Conservation (phyloP, 2,113 vertebrate genomes). For the Dunckerocampus dactyliophorus region DNA sequence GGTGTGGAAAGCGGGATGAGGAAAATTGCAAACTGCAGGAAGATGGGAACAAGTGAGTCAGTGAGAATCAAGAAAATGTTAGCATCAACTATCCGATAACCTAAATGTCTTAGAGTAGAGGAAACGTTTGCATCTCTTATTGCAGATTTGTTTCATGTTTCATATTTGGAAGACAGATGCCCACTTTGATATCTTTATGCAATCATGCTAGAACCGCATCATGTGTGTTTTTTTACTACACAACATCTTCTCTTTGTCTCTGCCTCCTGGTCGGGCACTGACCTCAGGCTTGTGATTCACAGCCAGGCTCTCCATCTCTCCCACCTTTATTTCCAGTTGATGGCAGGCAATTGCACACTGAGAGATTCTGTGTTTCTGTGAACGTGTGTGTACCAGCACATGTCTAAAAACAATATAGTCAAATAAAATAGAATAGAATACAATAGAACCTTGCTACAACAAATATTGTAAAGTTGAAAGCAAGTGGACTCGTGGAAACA, state of each 20-base stretch:
- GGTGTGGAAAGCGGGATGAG: conserved; percentile 39
- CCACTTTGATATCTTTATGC: neutral
- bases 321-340: conserved; percentile 34
- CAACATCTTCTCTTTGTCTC: conserved; percentile 15
- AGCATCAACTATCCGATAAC: too few species aligned
- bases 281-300: conserved; percentile 62
- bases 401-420: neutral
- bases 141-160: too few species aligned
- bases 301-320: conserved; percentile 45
- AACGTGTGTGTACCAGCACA: neutral
- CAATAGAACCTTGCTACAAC: too few species aligned
- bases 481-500: too few species aligned
- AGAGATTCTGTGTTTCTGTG: conserved; percentile 21
- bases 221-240: too few species aligned
- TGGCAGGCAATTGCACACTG: too few species aligned
- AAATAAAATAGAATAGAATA: too few species aligned
- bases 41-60: conserved; percentile 8
- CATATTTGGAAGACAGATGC: too few species aligned
- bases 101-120: too few species aligned
- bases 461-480: too few species aligned
- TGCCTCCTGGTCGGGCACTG: conserved; percentile 39
- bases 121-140: too few species aligned
- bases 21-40: conserved; percentile 11
- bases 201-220: neutral
- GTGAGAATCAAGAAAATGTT: neutral